Conservation (phyloP, 2,797 vertebrate species). For the Mus spretus region DNA sequence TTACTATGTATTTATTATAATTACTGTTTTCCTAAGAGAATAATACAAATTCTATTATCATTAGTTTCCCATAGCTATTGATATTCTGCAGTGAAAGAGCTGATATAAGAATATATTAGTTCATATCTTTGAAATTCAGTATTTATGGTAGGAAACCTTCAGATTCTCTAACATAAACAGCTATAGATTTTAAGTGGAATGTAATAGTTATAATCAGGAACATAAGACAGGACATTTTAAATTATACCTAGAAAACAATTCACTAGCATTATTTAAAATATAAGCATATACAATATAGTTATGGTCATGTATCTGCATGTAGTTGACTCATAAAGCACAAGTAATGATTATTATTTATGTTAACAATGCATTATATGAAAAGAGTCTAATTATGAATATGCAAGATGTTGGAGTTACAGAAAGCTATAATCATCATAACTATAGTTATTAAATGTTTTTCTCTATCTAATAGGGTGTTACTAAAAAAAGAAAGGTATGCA, state of each 20-base stretch:
- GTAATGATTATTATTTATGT: neutral
- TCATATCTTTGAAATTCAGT: neutral
- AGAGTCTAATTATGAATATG: constrained; percentile 5
- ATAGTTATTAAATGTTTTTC: constrained; percentile 6
- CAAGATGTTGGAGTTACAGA: neutral
- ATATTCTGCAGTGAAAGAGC: constrained; percentile 17
- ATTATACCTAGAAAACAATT: constrained; percentile 27
- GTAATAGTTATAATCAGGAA: constrained; percentile 29
- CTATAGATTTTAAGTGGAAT: constrained; percentile 13
- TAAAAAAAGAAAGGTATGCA: neutral
- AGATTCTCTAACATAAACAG: neutral
- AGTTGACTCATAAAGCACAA: constrained; percentile 5
- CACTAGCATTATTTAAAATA: neutral
- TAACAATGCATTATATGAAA: neutral
- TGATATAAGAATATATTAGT: too few species aligned
- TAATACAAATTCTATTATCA: constrained; percentile 30
- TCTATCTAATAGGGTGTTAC: neutral
- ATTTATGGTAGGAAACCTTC: neutral
- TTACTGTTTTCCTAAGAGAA: constrained; percentile 56
- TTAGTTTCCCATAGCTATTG: neutral
- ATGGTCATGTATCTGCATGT: neutral
- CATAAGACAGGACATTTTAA: neutral
- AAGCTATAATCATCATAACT: neutral
- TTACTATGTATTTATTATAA: constrained; percentile 28
- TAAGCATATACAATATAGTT: neutral